A percentile compares a stretch with the other conserved stretches of the same genome.
These are phyloP conservation scores for Gopherus flavomarginatus DNA, from an alignment of 2,113 vertebrate genomes.

Conservation along the genomic window DNA sequence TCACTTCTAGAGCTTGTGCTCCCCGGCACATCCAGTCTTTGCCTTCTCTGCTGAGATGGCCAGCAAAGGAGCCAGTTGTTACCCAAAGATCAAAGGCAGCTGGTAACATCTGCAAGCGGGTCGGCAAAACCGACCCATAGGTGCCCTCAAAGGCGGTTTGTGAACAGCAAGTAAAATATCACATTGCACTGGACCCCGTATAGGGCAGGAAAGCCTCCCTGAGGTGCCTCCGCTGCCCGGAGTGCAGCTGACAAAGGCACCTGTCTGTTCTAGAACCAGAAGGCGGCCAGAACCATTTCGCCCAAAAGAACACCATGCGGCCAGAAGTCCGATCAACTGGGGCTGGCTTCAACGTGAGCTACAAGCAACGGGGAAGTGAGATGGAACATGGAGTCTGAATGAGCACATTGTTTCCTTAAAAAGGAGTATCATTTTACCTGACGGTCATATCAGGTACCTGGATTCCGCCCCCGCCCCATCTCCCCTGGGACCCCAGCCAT, in stretches of 20 bases:
- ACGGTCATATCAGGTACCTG: neutral
- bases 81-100: neutral
- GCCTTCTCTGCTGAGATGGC: neutral
- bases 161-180: neutral
- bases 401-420: neutral
- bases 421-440: neutral
- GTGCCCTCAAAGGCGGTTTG: constrained; percentile 23
- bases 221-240: neutral
- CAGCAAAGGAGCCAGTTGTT: neutral
- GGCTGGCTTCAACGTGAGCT: neutral
- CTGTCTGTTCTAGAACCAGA: neutral
- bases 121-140: neutral
- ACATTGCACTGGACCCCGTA: neutral
- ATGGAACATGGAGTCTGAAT: neutral
- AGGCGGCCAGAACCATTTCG: neutral
- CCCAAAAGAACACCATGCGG: neutral
- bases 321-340: neutral
- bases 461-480: neutral
- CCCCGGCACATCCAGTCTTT: neutral
- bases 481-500: neutral
- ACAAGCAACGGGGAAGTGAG: too few species aligned
- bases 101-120: neutral
- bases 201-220: neutral
- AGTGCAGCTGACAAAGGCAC: neutral
- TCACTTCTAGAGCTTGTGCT: neutral